phyloP scores from a whole-genome alignment of 1,140 invertebrate species.

The Palaemon carinicauda region DNA sequence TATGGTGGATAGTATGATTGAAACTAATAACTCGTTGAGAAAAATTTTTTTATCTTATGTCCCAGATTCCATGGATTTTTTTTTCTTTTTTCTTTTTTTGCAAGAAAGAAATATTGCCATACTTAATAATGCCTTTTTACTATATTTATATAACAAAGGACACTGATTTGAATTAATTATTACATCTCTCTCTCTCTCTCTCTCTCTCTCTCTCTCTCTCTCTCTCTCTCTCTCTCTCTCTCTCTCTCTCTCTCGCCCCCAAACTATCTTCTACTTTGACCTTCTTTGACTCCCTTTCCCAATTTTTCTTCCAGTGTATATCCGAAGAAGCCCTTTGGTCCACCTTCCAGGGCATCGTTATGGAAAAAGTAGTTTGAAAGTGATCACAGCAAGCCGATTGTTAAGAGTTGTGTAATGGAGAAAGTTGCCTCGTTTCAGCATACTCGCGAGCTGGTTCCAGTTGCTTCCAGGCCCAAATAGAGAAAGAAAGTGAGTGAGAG shows the following conservation, averaged over 20 bases:
- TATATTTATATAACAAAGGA: too few species aligned
- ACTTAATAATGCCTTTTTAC: too few species aligned
- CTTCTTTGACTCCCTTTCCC: neutral
- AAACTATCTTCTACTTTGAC: too few species aligned
- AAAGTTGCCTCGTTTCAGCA: conserved; percentile 4
- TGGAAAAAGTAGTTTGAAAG: conserved; percentile 37
- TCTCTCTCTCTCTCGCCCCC: neutral
- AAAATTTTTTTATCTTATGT: too few species aligned
- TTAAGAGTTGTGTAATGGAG: conserved; percentile 42
- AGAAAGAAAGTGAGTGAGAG: too few species aligned
- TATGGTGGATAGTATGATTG: too few species aligned
- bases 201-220: neutral
- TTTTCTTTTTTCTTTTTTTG: too few species aligned
- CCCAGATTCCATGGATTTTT: too few species aligned
- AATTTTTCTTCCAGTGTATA: neutral
- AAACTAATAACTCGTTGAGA: too few species aligned
- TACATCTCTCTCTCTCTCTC: conserved; percentile 20
- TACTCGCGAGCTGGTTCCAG: neutral
- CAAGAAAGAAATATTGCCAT: too few species aligned
- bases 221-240: too few species aligned
- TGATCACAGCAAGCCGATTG: conserved; percentile 29
- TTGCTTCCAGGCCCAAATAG: neutral
- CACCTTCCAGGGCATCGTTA: neutral
- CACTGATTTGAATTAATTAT: neutral
- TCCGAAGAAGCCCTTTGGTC: neutral